Percentiles rank a stretch among this genome's conserved stretches.
Conservation (phyloP, 2,113 vertebrate genomes). For the Notechis scutatus region DNA sequence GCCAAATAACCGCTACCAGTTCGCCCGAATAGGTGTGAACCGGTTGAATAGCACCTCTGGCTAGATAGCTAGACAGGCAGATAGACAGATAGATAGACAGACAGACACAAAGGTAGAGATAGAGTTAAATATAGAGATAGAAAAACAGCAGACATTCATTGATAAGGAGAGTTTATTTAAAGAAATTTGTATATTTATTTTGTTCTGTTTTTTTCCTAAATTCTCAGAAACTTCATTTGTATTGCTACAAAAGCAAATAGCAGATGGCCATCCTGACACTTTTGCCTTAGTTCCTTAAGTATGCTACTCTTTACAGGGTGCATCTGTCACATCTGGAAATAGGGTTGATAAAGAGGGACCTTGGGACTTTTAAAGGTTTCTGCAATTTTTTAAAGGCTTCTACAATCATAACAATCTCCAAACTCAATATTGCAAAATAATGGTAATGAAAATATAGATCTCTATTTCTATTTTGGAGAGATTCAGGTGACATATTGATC, state of each 20-base stretch:
- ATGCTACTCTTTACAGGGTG: slow-evolving; percentile 11
- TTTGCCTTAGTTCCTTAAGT: not conserved
- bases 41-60: no score
- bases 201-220: not conserved
- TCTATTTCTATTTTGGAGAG: not conserved
- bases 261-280: not conserved
- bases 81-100: no score
- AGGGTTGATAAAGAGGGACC: not conserved
- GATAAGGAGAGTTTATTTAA: not conserved
- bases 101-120: no score
- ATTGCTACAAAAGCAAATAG: not conserved
- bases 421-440: not conserved
- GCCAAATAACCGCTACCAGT: no score
- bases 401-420: not conserved
- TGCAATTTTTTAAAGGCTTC: not conserved
- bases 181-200: not conserved
- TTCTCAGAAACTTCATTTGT: slow-evolving; percentile 13
- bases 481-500: not conserved
- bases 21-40: no score
- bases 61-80: no score
- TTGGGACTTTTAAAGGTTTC: not conserved
- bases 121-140: not conserved
- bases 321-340: not conserved
- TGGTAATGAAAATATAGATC: not conserved
- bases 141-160: not conserved